A percentile compares a stretch with the other conserved stretches of the same genome.
These are phyloP conservation scores for Semibalanus balanoides DNA, from an alignment of 1,140 invertebrate genomes.

Conservation along the genomic window DNA sequence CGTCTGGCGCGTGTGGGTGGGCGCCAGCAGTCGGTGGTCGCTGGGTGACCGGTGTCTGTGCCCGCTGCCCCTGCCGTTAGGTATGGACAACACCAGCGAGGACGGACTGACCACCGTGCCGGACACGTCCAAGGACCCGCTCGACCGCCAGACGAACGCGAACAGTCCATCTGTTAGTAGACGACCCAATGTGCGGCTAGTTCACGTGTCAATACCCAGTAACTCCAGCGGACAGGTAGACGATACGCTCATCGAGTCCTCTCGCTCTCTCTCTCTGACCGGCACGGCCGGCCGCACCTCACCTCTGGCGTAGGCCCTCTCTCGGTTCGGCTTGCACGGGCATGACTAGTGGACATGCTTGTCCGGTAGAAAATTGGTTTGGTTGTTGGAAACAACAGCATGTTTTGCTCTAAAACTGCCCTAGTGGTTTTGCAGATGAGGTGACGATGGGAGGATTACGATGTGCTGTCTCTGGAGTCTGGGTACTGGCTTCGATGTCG, in stretches of 20 bases:
- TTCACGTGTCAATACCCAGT: background rate
- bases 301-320: background rate
- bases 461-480: background rate
- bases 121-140: background rate
- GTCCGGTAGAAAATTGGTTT: background rate
- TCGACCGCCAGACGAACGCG: background rate
- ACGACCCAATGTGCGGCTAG: background rate
- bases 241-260: background rate
- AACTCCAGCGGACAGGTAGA: background rate
- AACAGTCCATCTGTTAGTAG: constrained; percentile 2
- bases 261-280: too few relatives aligned
- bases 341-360: background rate
- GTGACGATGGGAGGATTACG: background rate
- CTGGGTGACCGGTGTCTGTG: too few relatives aligned
- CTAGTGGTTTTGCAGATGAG: background rate
- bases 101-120: background rate
- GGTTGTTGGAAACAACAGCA: background rate
- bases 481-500: background rate
- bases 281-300: too few relatives aligned
- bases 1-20: too few relatives aligned
- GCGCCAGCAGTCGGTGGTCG: too few relatives aligned
- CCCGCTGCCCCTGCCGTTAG: background rate
- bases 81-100: background rate
- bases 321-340: background rate
- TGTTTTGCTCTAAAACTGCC: background rate